Base-by-base conservation (phyloP, 2,888 invertebrate genomes). In the Megalurothrips usitatus region DNA sequence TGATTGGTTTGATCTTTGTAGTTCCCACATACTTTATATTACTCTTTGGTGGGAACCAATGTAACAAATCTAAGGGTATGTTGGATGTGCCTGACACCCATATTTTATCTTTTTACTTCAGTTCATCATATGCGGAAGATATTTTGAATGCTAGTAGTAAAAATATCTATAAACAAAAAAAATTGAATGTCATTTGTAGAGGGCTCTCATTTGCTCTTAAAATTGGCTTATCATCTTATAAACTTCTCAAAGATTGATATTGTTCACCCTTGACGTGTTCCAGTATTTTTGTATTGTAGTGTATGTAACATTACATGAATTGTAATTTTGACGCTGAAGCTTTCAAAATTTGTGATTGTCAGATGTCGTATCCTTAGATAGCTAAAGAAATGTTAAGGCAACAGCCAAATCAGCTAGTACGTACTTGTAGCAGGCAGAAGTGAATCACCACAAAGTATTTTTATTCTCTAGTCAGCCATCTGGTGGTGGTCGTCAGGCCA, bases 281-380 rank as follows among this genome's bases (percentile, higher is more conserved):
- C 68, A 8, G 68, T 75, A 75, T 75, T 75, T 75, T 75, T 75
- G 23, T 75, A 75, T 75, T 75, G 68, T 75, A 75, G 68, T 26
- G 26, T 75, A n/a, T n/a, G n/a, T n/a, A n/a, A n/a, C n/a, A n/a
- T n/a, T n/a, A 75, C 68, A 75, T 75, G 26, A 75, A 26, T 12
- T 26, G 68, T 75, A 75, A 75, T 75, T 75, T 75, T 75, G n/a
- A 75, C 26, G 68, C 68, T 26, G 58, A 75, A 26, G 68, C 68
- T 75, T 75, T 75, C 23, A 23, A 75, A 75, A 75, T 75, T 75
- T 75, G 68, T 75, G 68, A 75, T 75, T 75, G n/a, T 75, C 26
- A 11, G 68, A 75, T 26, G 12, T 12, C n/a, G 23, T 75, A 75
- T 75, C 68, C 12, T 75, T 75, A 75, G 68, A 26, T 75, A 75